Base-by-base conservation (phyloP, 2,797 vertebrate genomes). In the Phoeniculus purpureus region DNA sequence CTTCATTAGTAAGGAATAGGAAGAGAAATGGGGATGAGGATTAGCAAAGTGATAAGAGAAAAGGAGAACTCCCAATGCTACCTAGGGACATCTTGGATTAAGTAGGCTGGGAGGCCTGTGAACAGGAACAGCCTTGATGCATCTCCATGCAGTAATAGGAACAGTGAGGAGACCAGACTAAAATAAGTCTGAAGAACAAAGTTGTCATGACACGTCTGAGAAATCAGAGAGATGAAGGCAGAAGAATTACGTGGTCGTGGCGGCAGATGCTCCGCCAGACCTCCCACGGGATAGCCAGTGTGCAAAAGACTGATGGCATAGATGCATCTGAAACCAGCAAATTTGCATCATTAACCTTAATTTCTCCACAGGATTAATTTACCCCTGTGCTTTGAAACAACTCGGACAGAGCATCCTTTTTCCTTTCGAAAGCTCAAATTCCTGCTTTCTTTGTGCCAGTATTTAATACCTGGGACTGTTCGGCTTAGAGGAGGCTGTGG, bases 211-310 rank as follows among this genome's bases (percentile, higher is more conserved):
- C 56, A 52, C 3, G 13, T 51, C 54, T 90, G 72, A 90, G 68
- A 91, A 91, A 88, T 88, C 40, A 88, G 78, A 64, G 54, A 86
- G 64, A 67, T 18, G 92, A 85, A 91, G 67, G 34, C 70, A 86
- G 47, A 40, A 84, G 47, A 92, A 85, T 40, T 61, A 77, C 0
- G 1, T 87, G 75, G 83, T 27, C 6, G 3, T 78, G 88, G 54
- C 74, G 47, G 68, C 78, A 90, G 58, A 92, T 93, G 84, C 58
- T 85, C 50, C 68, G 72, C 43, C 61, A 93, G 67, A 47, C 61
- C 88, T 89, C 88, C 47, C 72, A 85, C 55, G 83, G 27, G 34
- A 68, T 75, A 76, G 43, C 52, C 70, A 77, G 72, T 73, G 40
- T 86, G 78, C 90, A 85, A 65, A 70, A 27, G 21, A 51, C 34